Evolutionary conservation across 2,888 invertebrate genomes (phyloP).

Genomic region (Leptura quadrifasciata): DNA sequence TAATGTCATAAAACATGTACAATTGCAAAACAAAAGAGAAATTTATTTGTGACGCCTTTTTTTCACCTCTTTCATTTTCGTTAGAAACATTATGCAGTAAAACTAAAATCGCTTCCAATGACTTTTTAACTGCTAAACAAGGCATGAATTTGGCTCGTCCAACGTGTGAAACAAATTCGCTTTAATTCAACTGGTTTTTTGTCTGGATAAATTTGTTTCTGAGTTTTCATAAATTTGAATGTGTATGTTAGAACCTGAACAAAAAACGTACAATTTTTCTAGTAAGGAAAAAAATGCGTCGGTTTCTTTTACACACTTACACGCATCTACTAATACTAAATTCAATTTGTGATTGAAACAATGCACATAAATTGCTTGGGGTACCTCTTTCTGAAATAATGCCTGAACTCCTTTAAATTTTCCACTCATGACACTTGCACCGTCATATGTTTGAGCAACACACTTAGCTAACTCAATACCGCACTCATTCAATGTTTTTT

Average conservation of each 20-base stretch:
- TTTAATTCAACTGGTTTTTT: not conserved
- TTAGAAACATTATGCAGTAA: conserved; percentile 11
- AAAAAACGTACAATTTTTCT: conserved; percentile 7
- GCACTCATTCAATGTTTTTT: conserved; percentile 2
- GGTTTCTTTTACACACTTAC: not conserved
- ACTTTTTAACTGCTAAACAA: not conserved
- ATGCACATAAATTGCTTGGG: conserved; percentile 3
- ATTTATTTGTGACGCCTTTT: conserved; percentile 12
- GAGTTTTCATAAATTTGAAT: conserved; percentile 3
- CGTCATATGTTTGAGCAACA: not conserved
- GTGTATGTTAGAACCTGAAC: not conserved
- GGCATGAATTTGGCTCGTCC: not conserved
- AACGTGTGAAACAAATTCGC: conserved; percentile 3
- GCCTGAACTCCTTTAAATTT: conserved; percentile 3
- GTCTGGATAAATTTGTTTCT: conserved; percentile 7
- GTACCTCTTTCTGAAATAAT: conserved; percentile 3
- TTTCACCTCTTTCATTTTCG: conserved; percentile 1
- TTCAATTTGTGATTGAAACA: not conserved
- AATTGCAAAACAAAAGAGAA: conserved; percentile 14
- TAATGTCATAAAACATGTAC: conserved; percentile 13
- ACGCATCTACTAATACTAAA: conserved; percentile 2
- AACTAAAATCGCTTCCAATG: conserved; percentile 7
- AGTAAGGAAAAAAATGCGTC: conserved; percentile 1
- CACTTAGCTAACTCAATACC: not conserved
- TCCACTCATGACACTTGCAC: conserved; percentile 7